These are phyloP conservation scores for Galleria mellonella DNA, from an alignment of 1,140 invertebrate species.

Conservation along the genomic window DNA sequence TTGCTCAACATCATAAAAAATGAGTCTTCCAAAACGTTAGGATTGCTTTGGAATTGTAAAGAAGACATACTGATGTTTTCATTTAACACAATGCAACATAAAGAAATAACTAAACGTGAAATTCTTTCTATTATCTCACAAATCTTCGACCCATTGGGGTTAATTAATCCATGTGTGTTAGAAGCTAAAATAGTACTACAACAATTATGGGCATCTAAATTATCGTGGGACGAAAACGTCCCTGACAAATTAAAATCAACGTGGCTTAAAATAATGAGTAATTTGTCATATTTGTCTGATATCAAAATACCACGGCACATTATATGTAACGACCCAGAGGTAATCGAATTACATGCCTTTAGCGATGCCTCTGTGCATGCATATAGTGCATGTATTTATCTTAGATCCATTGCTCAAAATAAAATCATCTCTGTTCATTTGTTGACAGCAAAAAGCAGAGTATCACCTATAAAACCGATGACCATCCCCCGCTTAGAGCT, in stretches of 20 bases:
- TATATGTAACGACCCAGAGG: conserved; percentile 1
- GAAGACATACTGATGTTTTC: no score
- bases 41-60: no score
- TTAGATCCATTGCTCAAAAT: conserved; percentile 6
- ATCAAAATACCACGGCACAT: conserved; percentile 12
- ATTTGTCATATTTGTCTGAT: conserved; percentile 7
- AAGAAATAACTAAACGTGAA: no score
- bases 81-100: no score
- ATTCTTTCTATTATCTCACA: no score
- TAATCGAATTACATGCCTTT: conserved; percentile 16
- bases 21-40: no score
- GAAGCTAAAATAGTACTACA: conserved; percentile 23
- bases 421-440: conserved; percentile 6
- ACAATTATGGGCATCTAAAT: conserved; percentile 14
- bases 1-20: no score
- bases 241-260: conserved; percentile 1
- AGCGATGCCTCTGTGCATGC: conserved; percentile 14
- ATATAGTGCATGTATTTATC: conserved; percentile 18
- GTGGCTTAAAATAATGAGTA: conserved; percentile 9
- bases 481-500: no score
- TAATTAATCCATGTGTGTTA: conserved; percentile 3
- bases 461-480: conserved; percentile 9
- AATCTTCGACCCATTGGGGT: conserved; percentile 13
- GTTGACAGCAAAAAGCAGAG: conserved; percentile 10
- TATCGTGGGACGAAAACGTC: conserved; percentile 11